Evolutionary conservation across 2,113 vertebrate species (phyloP).

Genomic region (Atlantisia rogersi): DNA sequence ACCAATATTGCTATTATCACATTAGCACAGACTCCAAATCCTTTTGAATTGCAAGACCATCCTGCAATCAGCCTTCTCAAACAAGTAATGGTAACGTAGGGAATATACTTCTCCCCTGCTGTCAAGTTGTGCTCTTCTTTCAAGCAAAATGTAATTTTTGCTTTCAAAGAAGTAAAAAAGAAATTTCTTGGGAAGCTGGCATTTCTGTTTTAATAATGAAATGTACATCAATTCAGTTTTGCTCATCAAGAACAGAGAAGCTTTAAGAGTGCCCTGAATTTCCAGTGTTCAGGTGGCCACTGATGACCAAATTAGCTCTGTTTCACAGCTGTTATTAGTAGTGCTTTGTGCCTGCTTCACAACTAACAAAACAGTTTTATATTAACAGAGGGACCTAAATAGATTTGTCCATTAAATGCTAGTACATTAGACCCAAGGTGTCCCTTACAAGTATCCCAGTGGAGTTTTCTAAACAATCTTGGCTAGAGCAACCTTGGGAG

Average conservation of each 20-base stretch:
- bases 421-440: constrained; percentile 70
- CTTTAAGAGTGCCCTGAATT: constrained; percentile 8
- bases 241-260: not conserved
- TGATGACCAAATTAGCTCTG: constrained; percentile 47
- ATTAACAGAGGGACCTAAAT: constrained; percentile 64
- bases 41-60: not conserved
- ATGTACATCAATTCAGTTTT: not conserved
- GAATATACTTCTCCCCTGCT: not conserved
- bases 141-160: not conserved
- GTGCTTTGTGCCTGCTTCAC: constrained; percentile 60
- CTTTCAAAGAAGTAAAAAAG: constrained; percentile 2
- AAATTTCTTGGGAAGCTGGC: not conserved
- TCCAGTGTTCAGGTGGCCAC: constrained; percentile 37
- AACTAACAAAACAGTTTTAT: constrained; percentile 69
- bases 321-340: constrained; percentile 62
- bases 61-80: not conserved
- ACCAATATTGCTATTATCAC: not conserved
- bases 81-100: not conserved
- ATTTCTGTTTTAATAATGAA: constrained; percentile 8
- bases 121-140: not conserved
- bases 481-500: constrained; percentile 57
- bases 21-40: not conserved
- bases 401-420: constrained; percentile 70
- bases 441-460: constrained; percentile 62
- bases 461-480: constrained; percentile 65